phyloP scores from a whole-genome alignment of 2,888 invertebrate genomes.

The Athalia rosae region DNA sequence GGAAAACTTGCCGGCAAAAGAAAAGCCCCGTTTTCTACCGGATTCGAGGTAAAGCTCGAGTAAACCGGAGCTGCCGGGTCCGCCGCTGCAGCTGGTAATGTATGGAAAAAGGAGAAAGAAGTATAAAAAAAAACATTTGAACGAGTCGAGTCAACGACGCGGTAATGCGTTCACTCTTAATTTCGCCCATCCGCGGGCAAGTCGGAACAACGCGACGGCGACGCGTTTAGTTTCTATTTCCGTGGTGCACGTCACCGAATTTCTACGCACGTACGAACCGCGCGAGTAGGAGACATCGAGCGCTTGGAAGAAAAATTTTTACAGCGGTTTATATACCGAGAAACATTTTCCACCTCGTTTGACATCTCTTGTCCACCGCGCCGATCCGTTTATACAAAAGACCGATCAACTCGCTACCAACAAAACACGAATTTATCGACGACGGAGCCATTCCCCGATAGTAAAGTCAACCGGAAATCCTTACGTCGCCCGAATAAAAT shows the following conservation, averaged over 20 bases:
- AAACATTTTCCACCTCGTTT: slow-evolving; percentile 6
- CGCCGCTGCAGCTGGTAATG: neutral
- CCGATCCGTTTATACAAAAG: neutral
- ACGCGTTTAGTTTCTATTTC: no score
- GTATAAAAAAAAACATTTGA: neutral
- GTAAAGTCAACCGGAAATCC: neutral
- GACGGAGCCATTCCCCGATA: neutral
- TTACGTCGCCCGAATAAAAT: neutral
- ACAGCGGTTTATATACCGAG: neutral
- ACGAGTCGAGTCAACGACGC: neutral
- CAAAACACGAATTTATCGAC: neutral
- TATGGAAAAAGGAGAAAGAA: neutral
- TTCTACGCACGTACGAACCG: neutral
- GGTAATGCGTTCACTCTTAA: neutral
- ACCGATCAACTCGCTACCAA: neutral
- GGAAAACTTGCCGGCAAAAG: slow-evolving; percentile 69
- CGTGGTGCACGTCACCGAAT: neutral
- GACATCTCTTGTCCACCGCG: neutral
- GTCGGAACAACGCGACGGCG: no score
- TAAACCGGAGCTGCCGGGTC: no score
- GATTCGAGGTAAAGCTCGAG: neutral
- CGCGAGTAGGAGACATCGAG: neutral
- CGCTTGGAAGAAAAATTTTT: neutral
- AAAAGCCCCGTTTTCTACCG: slow-evolving; percentile 57
- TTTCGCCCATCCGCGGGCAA: neutral